These are phyloP conservation scores for Alces alces DNA, from an alignment of 2,113 vertebrate species.

Conservation along the genomic window DNA sequence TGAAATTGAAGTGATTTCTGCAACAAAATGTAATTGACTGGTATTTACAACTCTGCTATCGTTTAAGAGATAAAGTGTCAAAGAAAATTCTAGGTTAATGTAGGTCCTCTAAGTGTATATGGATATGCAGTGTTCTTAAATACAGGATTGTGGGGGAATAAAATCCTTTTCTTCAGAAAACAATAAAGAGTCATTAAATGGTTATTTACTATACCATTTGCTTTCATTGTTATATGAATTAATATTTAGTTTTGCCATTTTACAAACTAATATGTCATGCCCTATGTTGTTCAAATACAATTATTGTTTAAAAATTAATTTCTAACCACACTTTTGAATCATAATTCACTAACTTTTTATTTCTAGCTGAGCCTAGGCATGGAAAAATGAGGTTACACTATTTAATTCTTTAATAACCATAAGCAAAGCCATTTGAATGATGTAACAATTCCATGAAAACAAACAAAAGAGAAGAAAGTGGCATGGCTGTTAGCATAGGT, in stretches of 20 bases:
- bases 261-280: constrained; percentile 65
- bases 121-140: constrained; percentile 30
- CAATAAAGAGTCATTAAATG: constrained; percentile 61
- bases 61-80: not conserved
- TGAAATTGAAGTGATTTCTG: constrained; percentile 58
- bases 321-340: constrained; percentile 58
- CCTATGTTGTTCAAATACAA: constrained; percentile 32
- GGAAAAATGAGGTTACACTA: constrained; percentile 29
- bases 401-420: constrained; percentile 34
- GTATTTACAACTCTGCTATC: not conserved
- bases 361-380: constrained; percentile 37
- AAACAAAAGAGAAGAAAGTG: not conserved
- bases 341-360: constrained; percentile 60
- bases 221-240: constrained; percentile 64
- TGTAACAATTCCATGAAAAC: constrained; percentile 12
- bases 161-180: constrained; percentile 75
- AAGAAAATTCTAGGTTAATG: not conserved
- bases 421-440: not conserved
- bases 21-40: constrained; percentile 46
- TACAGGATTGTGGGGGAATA: constrained; percentile 28
- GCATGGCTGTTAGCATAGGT: not conserved
- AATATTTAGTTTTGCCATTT: constrained; percentile 67
- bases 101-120: constrained; percentile 13
- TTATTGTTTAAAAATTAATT: constrained; percentile 57
- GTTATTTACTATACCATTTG: constrained; percentile 59